These are phyloP conservation scores for Synodontis membranacea DNA, from an alignment of 2,113 vertebrate species.

Conservation along the genomic window DNA sequence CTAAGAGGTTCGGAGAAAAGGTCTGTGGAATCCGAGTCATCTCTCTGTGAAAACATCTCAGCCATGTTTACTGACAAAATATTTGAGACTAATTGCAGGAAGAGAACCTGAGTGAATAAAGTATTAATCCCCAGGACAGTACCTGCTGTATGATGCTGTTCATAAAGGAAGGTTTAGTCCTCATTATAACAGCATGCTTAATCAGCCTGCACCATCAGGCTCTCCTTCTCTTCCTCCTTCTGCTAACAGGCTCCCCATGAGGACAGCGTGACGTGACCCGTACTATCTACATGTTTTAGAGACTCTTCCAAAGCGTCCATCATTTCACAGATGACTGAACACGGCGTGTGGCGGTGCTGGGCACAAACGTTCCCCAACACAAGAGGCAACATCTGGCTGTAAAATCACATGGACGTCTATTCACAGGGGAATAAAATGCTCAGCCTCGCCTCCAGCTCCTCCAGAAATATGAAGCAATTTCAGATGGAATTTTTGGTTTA, in stretches of 20 bases:
- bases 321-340: conserved; percentile 20
- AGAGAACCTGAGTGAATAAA: background rate
- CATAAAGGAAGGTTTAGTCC: background rate
- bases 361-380: background rate
- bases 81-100: background rate
- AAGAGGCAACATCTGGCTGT: conserved; percentile 24
- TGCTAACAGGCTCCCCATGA: conserved; percentile 22
- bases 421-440: background rate
- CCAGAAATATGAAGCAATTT: background rate
- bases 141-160: background rate
- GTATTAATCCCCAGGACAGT: background rate
- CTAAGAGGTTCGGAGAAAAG: background rate
- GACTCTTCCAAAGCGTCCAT: conserved; percentile 24
- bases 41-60: background rate
- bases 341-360: background rate
- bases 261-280: conserved; percentile 2
- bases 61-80: background rate
- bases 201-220: conserved; percentile 6
- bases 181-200: conserved; percentile 11
- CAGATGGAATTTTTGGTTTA: background rate
- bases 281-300: background rate
- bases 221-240: conserved; percentile 15
- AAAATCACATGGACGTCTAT: background rate
- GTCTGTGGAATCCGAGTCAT: background rate
- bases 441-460: background rate